Conservation (phyloP, 2,113 vertebrate species). For the Anguilla japonica region DNA sequence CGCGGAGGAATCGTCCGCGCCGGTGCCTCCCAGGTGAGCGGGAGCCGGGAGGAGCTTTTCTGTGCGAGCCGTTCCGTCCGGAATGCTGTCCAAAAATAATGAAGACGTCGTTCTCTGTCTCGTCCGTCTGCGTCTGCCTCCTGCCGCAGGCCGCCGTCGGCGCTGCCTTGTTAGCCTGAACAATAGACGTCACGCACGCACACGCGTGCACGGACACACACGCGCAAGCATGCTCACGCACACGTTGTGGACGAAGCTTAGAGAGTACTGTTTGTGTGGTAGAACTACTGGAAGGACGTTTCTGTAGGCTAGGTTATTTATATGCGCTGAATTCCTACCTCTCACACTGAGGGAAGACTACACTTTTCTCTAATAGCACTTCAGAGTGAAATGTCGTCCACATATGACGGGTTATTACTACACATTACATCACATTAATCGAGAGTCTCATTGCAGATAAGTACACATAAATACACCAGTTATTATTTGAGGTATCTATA, state of each 20-base stretch:
- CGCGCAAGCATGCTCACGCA: not conserved
- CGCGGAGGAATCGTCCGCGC: constrained; percentile 21
- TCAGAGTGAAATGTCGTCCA: not conserved
- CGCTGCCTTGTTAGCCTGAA: not conserved
- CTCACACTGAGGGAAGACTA: too few relatives aligned
- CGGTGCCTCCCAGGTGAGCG: constrained; percentile 31
- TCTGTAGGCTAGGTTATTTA: not conserved
- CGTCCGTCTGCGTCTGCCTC: not conserved
- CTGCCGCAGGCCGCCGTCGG: not conserved
- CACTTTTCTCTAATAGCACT: not conserved
- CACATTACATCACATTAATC: not conserved
- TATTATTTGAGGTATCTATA: too few relatives aligned
- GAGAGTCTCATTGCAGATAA: not conserved
- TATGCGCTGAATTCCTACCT: too few relatives aligned
- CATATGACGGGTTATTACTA: not conserved
- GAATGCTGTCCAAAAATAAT: not conserved
- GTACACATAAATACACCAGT: too few relatives aligned
- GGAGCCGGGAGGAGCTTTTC: not conserved
- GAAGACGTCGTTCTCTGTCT: not conserved
- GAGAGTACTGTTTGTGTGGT: not conserved
- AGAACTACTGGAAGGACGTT: not conserved
- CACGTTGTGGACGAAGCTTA: not conserved
- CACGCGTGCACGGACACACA: constrained; percentile 5
- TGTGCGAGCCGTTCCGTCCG: not conserved
- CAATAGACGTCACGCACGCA: constrained; percentile 3